A percentile compares a stretch with the other conserved stretches of the same genome.
phyloP scores from a whole-genome alignment of 2,113 vertebrate genomes.

The Sterna hirundo region DNA sequence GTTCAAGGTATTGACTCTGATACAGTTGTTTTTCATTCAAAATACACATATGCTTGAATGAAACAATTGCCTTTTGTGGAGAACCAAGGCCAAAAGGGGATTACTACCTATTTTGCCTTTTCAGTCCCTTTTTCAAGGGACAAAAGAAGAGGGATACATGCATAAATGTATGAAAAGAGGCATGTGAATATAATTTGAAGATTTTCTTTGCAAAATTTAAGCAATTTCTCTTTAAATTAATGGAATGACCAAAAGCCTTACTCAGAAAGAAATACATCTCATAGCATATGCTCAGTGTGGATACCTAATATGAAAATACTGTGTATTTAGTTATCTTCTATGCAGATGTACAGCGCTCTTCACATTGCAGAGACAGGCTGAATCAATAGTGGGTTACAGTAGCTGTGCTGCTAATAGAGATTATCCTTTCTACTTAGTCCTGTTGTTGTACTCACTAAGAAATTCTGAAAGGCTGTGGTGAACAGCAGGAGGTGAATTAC shows the following conservation, averaged over 20 bases:
- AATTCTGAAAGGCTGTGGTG: background rate
- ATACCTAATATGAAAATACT: background rate
- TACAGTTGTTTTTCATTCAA: background rate
- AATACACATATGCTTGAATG: background rate
- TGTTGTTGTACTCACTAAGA: background rate
- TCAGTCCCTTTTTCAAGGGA: background rate
- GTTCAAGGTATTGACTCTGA: background rate
- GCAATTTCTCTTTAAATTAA: background rate
- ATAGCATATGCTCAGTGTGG: background rate
- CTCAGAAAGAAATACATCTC: background rate
- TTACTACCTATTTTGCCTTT: background rate
- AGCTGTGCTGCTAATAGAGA: background rate
- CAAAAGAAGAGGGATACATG: background rate
- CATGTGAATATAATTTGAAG: background rate
- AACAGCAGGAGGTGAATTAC: background rate
- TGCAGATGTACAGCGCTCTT: background rate
- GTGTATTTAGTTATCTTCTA: background rate
- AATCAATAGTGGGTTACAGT: background rate
- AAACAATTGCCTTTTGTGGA: background rate
- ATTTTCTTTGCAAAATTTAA: background rate
- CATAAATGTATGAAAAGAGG: rapidly evolving
- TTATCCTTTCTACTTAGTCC: background rate
- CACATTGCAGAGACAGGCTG: background rate
- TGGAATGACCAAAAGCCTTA: background rate
- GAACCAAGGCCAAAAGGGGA: background rate